Evolutionary conservation across 2,113 vertebrate species (phyloP).

Genomic region (Perognathus longimembris): DNA sequence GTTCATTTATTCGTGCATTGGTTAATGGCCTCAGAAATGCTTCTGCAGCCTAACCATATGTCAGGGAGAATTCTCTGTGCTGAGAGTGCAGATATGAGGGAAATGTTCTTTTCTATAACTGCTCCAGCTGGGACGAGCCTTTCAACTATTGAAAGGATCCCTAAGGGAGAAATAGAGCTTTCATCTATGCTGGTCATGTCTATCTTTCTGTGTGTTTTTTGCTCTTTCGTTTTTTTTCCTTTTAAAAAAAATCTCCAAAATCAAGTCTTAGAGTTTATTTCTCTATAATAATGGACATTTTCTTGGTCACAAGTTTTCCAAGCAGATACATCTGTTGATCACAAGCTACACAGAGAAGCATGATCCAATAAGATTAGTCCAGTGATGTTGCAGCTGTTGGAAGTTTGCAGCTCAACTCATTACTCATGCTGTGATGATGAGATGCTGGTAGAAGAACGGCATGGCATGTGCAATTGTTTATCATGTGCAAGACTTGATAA

Average conservation of each 20-base stretch:
- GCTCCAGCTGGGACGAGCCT: not conserved
- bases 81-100: not conserved
- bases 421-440: not conserved
- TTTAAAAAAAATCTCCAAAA: not conserved
- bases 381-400: not conserved
- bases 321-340: too few species aligned
- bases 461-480: not conserved
- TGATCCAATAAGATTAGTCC: not conserved
- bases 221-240: not conserved
- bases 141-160: not conserved
- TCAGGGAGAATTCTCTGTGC: too few species aligned
- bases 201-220: not conserved
- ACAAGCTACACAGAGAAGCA: not conserved
- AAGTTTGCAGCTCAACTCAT: fast-evolving
- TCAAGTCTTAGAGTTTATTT: not conserved
- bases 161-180: not conserved
- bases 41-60: not conserved
- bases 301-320: not conserved
- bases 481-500: not conserved
- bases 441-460: too few species aligned
- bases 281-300: not conserved
- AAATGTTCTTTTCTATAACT: not conserved
- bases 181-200: not conserved
- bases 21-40: not conserved
- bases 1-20: not conserved